Percentiles rank a stretch among this genome's conserved stretches.
phyloP scores from a whole-genome alignment of 92 coral and sea anemone genomes.

The Epizoanthus ramosus region DNA sequence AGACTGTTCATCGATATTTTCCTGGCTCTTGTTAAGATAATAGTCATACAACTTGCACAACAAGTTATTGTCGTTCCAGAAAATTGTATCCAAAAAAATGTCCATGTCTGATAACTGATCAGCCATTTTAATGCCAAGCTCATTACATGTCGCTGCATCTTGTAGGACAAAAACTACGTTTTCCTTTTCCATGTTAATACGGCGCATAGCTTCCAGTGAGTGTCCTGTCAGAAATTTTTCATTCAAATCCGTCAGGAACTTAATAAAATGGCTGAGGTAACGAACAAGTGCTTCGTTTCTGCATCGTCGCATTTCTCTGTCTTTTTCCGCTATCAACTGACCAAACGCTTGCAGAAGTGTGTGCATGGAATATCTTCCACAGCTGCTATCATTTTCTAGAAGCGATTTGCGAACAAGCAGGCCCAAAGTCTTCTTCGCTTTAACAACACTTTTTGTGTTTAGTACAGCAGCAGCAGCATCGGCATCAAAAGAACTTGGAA shows the following conservation, averaged over 20 bases:
- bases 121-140: background rate
- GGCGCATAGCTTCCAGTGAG: background rate
- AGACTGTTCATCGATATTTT: background rate
- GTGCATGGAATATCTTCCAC: background rate
- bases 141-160: background rate
- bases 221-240: background rate
- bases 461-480: background rate
- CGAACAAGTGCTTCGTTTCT: background rate
- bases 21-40: background rate
- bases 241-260: background rate
- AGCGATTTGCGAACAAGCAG: background rate
- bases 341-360: background rate
- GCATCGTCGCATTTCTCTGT: background rate
- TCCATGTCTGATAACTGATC: background rate
- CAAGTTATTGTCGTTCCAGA: background rate
- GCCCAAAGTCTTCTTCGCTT: background rate
- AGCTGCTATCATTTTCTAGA: background rate
- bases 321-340: background rate
- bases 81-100: no score
- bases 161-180: background rate
- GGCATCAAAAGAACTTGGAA: slow-evolving; percentile 11
- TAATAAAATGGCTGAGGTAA: background rate
- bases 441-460: background rate
- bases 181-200: background rate
- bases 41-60: no score